Conservation (phyloP, 2,113 vertebrate genomes). For the Eulemur macaco region DNA sequence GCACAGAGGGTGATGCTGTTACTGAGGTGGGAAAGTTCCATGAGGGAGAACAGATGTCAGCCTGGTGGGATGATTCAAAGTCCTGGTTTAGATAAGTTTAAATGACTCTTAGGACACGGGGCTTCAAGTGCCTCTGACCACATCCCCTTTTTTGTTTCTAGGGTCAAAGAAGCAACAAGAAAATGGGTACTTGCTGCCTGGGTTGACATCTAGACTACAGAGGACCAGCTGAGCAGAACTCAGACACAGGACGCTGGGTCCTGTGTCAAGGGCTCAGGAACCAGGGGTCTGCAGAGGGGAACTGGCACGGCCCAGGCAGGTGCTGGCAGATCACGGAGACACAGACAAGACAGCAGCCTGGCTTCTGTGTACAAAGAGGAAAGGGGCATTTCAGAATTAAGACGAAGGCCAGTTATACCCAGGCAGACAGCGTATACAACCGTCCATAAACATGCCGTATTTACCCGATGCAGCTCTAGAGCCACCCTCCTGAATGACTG, state of each 20-base stretch:
- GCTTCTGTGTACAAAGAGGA: background rate
- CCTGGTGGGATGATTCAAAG: background rate
- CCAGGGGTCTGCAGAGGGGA: background rate
- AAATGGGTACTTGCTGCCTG: background rate
- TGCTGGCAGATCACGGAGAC: background rate
- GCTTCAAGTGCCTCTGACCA: background rate
- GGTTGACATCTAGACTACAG: background rate
- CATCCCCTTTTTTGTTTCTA: background rate
- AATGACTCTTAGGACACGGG: background rate
- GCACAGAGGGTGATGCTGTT: background rate
- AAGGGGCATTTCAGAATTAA: background rate
- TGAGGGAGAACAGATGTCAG: background rate
- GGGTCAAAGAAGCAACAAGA: background rate
- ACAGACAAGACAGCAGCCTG: background rate
- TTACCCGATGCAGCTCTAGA: background rate
- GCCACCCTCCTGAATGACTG: background rate
- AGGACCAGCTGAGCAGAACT: background rate
- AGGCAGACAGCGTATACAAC: too few species aligned
- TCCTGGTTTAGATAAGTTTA: background rate
- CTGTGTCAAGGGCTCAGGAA: background rate
- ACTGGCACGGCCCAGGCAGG: fast-evolving
- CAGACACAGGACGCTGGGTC: background rate
- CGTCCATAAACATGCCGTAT: background rate
- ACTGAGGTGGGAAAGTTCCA: background rate
- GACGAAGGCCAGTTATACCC: background rate